phyloP scores from a whole-genome alignment of 2,888 invertebrate genomes.

The Elmis aenea region DNA sequence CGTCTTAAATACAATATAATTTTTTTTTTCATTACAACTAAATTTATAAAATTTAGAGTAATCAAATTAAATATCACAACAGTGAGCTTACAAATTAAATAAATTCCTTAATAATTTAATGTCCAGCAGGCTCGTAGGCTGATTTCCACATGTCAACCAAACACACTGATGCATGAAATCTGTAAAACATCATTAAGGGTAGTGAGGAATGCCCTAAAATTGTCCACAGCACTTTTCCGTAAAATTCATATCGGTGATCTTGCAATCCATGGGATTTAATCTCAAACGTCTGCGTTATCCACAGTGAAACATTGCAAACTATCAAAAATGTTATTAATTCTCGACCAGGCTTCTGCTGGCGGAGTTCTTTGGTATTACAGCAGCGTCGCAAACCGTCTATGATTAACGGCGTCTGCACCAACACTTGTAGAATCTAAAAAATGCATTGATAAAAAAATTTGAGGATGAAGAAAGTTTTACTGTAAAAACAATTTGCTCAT shows the following conservation, averaged over 20 bases:
- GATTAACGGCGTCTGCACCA: constrained; percentile 69
- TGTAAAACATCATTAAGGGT: constrained; percentile 72
- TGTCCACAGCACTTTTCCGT: constrained; percentile 67
- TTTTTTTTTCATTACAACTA: too few species aligned
- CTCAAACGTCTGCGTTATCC: constrained; percentile 71
- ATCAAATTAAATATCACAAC: too few species aligned
- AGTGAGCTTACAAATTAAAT: too few species aligned
- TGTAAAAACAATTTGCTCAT: too few species aligned
- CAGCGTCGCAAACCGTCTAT: constrained; percentile 71
- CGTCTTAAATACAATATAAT: too few species aligned
- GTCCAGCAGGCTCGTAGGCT: constrained; percentile 56
- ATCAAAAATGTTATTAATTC: constrained; percentile 72
- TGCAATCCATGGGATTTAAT: constrained; percentile 53
- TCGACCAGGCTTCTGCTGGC: constrained; percentile 66
- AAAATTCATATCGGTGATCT: constrained; percentile 59
- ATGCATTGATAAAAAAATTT: constrained; percentile 5
- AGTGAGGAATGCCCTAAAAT: constrained; percentile 67
- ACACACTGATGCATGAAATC: constrained; percentile 75
- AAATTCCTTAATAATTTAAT: too few species aligned
- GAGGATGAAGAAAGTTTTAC: too few species aligned
- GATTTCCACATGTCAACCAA: constrained; percentile 75
- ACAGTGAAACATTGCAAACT: constrained; percentile 70
- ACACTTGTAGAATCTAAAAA: constrained; percentile 62
- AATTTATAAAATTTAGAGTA: too few species aligned
- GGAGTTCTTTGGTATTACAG: constrained; percentile 59